Conservation (phyloP, 2,888 invertebrate genomes). For the Caradrina clavipalpis region DNA sequence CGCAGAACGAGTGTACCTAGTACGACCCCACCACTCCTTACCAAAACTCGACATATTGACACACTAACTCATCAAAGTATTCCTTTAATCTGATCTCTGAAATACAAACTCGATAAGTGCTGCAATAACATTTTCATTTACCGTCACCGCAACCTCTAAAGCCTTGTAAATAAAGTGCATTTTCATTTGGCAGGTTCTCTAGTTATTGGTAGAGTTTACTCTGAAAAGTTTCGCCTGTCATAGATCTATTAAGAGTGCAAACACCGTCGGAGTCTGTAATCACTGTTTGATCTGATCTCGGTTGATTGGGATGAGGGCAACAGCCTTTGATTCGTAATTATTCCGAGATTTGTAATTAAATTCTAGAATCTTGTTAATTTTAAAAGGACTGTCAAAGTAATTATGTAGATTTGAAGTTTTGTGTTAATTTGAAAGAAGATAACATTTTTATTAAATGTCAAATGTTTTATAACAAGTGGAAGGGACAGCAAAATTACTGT, state of each 20-base stretch:
- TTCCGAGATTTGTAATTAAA: conserved; percentile 20
- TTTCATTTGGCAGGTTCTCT: conserved; percentile 8
- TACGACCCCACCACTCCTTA: no score
- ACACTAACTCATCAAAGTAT: conserved; percentile 48
- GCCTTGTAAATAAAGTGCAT: neutral
- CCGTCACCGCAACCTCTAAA: neutral
- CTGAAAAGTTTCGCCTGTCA: conserved; percentile 58
- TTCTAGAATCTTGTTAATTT: conserved; percentile 21
- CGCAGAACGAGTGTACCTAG: no score
- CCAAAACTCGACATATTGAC: conserved; percentile 4
- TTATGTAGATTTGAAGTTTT: neutral
- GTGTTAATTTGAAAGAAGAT: neutral
- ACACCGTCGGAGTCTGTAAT: conserved; percentile 50
- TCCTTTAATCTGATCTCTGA: conserved; percentile 47
- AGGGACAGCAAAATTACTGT: no score
- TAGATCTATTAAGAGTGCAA: conserved; percentile 61
- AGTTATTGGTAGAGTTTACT: conserved; percentile 14
- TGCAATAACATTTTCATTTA: conserved; percentile 14
- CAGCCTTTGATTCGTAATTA: conserved; percentile 20
- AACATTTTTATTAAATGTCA: no score
- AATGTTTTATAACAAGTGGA: no score
- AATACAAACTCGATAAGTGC: conserved; percentile 36
- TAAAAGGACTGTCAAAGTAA: neutral
- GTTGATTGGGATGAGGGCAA: conserved; percentile 41
- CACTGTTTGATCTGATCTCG: conserved; percentile 59